phyloP scores from a whole-genome alignment of 1,140 invertebrate species.

The Aphelenchoides avenae region DNA sequence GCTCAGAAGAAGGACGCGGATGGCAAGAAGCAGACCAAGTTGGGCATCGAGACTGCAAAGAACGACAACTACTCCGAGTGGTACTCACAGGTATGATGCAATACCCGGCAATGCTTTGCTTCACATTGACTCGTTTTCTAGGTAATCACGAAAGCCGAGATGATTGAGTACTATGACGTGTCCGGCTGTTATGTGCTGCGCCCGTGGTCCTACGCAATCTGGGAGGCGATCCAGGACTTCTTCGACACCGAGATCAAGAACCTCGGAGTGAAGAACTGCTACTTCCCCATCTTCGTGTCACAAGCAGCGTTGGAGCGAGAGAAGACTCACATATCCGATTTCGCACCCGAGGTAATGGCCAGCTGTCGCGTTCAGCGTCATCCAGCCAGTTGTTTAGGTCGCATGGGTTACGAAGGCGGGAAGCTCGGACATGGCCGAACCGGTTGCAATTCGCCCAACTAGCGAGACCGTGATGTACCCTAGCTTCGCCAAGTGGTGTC shows the following conservation, averaged over 20 bases:
- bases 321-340: conserved; percentile 93
- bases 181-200: conserved; percentile 96
- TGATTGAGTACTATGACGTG: conserved; percentile 99
- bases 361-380: conserved; percentile 1
- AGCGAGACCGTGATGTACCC: conserved; percentile 99
- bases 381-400: conserved; percentile 62
- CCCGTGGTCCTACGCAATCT: conserved; percentile 92
- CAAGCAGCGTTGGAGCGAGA: conserved; percentile 83
- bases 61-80: conserved; percentile 89
- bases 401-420: conserved; percentile 98
- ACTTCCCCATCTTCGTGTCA: conserved; percentile 97
- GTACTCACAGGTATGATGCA: conserved; percentile 93
- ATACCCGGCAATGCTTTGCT: too few species aligned
- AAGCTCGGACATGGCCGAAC: conserved; percentile 83
- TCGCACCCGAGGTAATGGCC: conserved; percentile 76
- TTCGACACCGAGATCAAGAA: conserved; percentile 85
- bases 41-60: conserved; percentile 88
- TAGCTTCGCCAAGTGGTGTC: conserved; percentile 93
- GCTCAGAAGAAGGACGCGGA: too few species aligned
- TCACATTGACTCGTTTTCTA: too few species aligned
- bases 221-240: conserved; percentile 84
- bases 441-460: conserved; percentile 95
- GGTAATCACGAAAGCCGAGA: conserved; percentile 91
- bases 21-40: conserved; percentile 80
- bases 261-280: conserved; percentile 89